A percentile compares a stretch with the other conserved stretches of the same genome.
Evolutionary conservation across 1,140 invertebrate species (phyloP).

Genomic region (Drosophila pectinifera): DNA sequence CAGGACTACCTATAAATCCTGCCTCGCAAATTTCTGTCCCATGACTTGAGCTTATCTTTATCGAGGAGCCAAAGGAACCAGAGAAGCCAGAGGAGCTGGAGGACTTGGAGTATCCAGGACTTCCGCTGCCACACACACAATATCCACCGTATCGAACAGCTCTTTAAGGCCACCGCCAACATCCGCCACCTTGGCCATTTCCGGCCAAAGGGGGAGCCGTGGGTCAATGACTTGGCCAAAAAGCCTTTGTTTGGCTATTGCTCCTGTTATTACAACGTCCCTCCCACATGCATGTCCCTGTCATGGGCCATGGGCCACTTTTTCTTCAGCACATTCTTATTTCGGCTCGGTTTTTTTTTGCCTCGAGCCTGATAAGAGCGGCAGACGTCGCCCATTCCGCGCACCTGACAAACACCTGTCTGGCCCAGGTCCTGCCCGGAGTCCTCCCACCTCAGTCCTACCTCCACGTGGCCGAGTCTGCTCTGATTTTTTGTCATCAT

Average conservation of each 20-base stretch:
- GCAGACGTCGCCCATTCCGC: conserved; percentile 44
- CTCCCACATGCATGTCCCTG: not conserved
- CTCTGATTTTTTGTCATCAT: conserved; percentile 73
- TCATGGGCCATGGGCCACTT: conserved; percentile 51
- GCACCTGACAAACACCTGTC: conserved; percentile 75
- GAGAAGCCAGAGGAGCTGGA: no score
- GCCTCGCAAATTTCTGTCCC: not conserved
- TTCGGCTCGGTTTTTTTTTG: conserved; percentile 12
- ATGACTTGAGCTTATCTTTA: conserved; percentile 6
- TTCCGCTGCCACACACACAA: conserved; percentile 12
- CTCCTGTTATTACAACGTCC: conserved; percentile 63
- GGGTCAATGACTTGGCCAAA: conserved; percentile 73
- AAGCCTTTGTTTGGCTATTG: conserved; percentile 57
- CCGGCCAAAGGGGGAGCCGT: not conserved
- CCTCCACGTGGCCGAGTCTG: conserved; percentile 18
- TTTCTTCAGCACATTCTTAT: conserved; percentile 49
- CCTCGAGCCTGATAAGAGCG: conserved; percentile 55
- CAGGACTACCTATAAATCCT: not conserved
- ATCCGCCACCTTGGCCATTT: conserved; percentile 1
- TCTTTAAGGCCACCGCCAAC: conserved; percentile 30
- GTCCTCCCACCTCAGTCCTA: not conserved
- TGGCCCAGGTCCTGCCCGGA: conserved; percentile 46
- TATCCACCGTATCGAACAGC: conserved; percentile 19
- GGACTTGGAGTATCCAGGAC: conserved; percentile 26
- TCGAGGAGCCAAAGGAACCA: not conserved